Conservation (phyloP, 2,888 invertebrate genomes). For the Autographa pulchrina region DNA sequence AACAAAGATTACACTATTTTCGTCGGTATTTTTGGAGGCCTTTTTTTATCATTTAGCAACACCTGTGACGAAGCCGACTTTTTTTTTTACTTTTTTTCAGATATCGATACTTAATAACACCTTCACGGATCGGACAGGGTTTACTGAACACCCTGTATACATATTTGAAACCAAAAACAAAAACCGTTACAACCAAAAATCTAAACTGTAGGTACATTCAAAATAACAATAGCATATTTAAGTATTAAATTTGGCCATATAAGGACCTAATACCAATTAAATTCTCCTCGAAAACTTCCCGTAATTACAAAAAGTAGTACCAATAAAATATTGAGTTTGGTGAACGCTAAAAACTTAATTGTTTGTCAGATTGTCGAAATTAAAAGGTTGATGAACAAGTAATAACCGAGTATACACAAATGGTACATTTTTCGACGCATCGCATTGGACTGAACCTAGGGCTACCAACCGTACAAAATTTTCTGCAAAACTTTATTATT, state of each 20-base stretch:
- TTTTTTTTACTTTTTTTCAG: too few species aligned
- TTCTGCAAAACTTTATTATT: neutral
- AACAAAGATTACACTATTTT: too few species aligned
- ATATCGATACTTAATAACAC: too few species aligned
- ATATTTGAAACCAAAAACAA: too few species aligned
- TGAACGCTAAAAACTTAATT: slow-evolving; percentile 56
- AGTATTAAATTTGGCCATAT: slow-evolving; percentile 23
- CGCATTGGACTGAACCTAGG: slow-evolving; percentile 58
- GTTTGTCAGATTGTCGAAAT: slow-evolving; percentile 60
- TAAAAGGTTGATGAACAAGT: slow-evolving; percentile 63
- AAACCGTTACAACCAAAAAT: too few species aligned
- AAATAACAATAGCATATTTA: neutral
- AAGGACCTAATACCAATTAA: slow-evolving; percentile 45
- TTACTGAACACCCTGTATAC: too few species aligned
- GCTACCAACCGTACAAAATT: slow-evolving; percentile 24
- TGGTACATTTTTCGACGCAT: slow-evolving; percentile 71
- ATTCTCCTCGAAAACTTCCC: slow-evolving; percentile 42
- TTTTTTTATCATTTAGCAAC: too few species aligned
- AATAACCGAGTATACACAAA: slow-evolving; percentile 60
- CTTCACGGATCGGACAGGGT: too few species aligned
- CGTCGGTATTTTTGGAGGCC: too few species aligned
- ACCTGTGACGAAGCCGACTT: too few species aligned
- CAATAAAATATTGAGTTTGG: slow-evolving; percentile 51
- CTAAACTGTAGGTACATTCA: too few species aligned
- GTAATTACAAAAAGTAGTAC: slow-evolving; percentile 42